Percentiles rank a stretch among this genome's conserved stretches.
Conservation (phyloP, 2,113 vertebrate species). For the Actinemys pallida region DNA sequence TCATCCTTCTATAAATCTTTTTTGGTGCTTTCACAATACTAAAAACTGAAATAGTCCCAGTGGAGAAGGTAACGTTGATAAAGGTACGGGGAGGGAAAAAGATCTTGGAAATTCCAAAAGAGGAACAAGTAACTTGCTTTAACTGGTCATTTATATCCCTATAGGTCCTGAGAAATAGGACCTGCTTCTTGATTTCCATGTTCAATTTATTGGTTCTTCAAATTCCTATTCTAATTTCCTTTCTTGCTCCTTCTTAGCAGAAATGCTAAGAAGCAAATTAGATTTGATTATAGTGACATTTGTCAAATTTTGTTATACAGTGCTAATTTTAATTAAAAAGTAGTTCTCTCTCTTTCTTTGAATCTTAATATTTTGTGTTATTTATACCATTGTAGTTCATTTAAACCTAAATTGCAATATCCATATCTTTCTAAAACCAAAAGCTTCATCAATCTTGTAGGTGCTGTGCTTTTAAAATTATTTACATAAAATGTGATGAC, state of each 20-base stretch:
- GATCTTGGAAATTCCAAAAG: neutral
- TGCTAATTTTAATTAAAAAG: neutral
- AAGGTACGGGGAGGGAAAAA: neutral
- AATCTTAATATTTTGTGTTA: neutral
- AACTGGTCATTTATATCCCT: neutral
- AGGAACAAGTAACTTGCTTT: neutral
- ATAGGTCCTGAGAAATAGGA: neutral
- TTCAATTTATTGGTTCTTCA: neutral
- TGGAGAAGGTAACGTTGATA: neutral
- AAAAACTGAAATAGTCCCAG: neutral
- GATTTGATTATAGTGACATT: neutral
- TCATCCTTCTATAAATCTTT: neutral
- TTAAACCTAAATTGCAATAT: neutral
- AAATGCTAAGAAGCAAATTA: neutral
- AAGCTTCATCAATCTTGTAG: neutral
- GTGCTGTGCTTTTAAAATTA: constrained; percentile 33
- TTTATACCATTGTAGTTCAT: neutral
- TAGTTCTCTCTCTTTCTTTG: neutral
- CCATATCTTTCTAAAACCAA: neutral
- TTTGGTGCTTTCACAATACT: neutral
- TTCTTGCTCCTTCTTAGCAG: neutral
- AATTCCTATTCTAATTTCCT: neutral
- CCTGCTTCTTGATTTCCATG: neutral
- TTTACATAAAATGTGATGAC: neutral
- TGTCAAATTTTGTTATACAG: neutral